These are phyloP conservation scores for Netelia fuscicornis DNA, from an alignment of 2,888 invertebrate genomes.

Conservation along the genomic window DNA sequence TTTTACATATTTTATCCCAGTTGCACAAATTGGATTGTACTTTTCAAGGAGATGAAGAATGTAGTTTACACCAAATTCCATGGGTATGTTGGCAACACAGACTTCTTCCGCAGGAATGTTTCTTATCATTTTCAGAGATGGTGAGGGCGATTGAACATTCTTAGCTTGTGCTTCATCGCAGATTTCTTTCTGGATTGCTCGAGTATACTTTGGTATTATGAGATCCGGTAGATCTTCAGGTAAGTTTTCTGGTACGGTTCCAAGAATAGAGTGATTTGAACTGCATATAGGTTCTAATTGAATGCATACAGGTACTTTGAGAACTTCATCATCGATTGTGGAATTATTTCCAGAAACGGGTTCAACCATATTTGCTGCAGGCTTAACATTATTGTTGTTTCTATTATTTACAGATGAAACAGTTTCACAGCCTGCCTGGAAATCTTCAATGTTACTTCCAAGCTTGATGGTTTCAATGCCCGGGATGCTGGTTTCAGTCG, in stretches of 20 bases:
- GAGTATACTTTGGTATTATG: neutral
- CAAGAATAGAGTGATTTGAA: neutral
- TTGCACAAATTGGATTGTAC: conserved; percentile 75
- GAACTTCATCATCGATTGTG: neutral
- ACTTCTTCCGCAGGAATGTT: conserved; percentile 73
- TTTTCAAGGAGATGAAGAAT: conserved; percentile 78
- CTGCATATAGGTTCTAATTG: neutral
- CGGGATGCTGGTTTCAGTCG: neutral
- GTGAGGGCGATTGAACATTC: neutral
- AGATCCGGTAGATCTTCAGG: conserved; percentile 51
- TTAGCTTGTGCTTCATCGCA: neutral
- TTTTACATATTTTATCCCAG: conserved; percentile 67
- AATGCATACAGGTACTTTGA: neutral
- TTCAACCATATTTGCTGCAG: neutral
- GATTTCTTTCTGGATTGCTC: neutral
- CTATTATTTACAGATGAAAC: neutral
- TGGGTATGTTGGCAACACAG: conserved; percentile 79
- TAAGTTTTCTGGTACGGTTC: neutral
- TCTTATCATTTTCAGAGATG: neutral
- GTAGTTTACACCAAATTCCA: conserved; percentile 70
- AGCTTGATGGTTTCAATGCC: neutral
- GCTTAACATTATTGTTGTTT: neutral
- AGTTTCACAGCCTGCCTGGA: neutral
- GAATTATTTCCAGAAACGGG: neutral
- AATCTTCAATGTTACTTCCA: neutral